These are phyloP conservation scores for Oceanodroma leucorhoa DNA, from an alignment of 2,797 vertebrate genomes.

Conservation along the genomic window DNA sequence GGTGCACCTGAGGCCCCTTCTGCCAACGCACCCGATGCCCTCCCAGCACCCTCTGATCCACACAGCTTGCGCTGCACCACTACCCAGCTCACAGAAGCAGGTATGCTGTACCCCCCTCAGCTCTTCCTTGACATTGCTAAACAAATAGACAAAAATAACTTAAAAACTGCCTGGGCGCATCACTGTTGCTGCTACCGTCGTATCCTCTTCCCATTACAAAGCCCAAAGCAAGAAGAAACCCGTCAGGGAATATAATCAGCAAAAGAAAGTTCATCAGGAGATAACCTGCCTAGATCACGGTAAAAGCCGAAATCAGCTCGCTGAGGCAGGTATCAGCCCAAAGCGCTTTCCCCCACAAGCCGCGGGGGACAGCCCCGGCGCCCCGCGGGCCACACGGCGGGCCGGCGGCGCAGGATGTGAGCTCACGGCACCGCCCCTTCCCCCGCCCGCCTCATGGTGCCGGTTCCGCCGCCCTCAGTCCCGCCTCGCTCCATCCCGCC, in stretches of 20 bases:
- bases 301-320: rapidly evolving
- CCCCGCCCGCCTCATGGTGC: slow-evolving; percentile 1
- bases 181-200: not conserved
- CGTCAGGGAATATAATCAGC: not conserved
- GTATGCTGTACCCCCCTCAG: not conserved
- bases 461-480: slow-evolving; percentile 33
- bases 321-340: rapidly evolving
- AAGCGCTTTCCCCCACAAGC: not conserved
- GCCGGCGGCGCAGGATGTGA: slow-evolving; percentile 34
- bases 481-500: not conserved
- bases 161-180: not conserved
- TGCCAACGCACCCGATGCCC: rapidly evolving
- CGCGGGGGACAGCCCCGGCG: rapidly evolving
- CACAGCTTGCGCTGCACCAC: not conserved
- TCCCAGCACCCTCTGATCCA: not conserved
- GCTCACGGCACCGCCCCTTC: slow-evolving; percentile 9
- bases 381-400: too few relatives aligned
- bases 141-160: not conserved
- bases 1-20: rapidly evolving
- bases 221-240: not conserved
- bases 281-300: rapidly evolving
- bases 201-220: not conserved
- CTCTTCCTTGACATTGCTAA: rapidly evolving
- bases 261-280: not conserved
- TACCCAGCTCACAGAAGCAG: too few relatives aligned